A percentile compares a stretch with the other conserved stretches of the same genome.
phyloP scores from a whole-genome alignment of 2,888 invertebrate species.

The Chloromyia formosa region DNA sequence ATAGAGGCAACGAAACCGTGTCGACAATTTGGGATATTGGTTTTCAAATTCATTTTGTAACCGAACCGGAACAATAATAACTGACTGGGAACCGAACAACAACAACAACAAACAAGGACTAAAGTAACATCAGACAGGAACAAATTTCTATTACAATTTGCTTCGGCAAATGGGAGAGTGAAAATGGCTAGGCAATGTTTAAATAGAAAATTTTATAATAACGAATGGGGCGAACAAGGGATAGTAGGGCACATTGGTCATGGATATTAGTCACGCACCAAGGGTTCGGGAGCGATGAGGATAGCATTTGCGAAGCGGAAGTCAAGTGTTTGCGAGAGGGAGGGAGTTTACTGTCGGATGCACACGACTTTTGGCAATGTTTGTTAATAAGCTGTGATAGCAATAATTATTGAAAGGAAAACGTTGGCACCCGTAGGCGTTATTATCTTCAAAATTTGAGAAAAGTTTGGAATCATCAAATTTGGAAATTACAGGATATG shows the following conservation, averaged over 20 bases:
- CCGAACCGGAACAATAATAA: constrained; percentile 13
- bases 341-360: no score
- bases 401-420: no score
- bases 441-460: no score
- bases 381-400: no score
- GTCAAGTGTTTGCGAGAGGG: not conserved
- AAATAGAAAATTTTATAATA: constrained; percentile 14
- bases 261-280: constrained; percentile 29
- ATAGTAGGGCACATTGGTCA: constrained; percentile 2
- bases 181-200: constrained; percentile 22
- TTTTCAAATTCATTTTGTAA: constrained; percentile 15
- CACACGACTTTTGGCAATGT: no score
- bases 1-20: no score
- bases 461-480: no score
- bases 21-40: constrained; percentile 30
- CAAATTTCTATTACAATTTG: not conserved
- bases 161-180: not conserved
- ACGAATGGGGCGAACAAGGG: not conserved
- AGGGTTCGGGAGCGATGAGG: no score
- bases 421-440: no score
- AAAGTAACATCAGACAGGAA: not conserved
- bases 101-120: constrained; percentile 12
- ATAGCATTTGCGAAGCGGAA: constrained; percentile 1
- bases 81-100: not conserved
- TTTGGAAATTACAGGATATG: no score